These are phyloP conservation scores for Smithornis capensis DNA, from an alignment of 2,113 vertebrate species.

Conservation along the genomic window DNA sequence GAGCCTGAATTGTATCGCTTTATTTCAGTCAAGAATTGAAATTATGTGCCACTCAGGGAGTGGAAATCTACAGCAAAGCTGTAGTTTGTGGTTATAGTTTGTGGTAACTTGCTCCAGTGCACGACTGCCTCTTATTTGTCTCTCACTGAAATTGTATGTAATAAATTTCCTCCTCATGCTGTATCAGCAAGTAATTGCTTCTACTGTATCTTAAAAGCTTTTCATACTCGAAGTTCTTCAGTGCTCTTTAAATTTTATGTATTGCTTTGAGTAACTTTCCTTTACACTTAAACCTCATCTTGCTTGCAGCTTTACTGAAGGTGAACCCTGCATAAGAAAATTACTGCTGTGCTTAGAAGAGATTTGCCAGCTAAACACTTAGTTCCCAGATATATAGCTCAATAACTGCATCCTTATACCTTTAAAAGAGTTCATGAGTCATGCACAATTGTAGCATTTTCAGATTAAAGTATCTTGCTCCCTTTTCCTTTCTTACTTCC, in stretches of 20 bases:
- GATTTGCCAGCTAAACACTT: constrained; percentile 15
- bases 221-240: constrained; percentile 2
- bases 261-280: constrained; percentile 21
- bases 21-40: constrained; percentile 11
- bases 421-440: constrained; percentile 9
- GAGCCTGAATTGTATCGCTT: background rate
- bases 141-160: background rate
- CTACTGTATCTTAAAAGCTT: constrained; percentile 48
- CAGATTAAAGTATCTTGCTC: background rate
- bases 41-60: background rate
- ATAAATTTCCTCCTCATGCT: constrained; percentile 33
- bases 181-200: constrained; percentile 41
- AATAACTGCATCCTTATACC: background rate
- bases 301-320: background rate
- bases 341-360: background rate
- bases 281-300: background rate
- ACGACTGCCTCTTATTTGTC: background rate
- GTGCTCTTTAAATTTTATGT: constrained; percentile 33
- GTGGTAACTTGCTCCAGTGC: background rate
- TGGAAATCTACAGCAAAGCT: background rate
- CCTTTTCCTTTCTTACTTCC: background rate
- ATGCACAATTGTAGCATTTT: background rate
- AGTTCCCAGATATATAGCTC: background rate
- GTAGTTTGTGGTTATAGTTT: background rate
- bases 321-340: background rate